Conservation (phyloP, 2,888 invertebrate genomes). For the Stegana nigrithorax region DNA sequence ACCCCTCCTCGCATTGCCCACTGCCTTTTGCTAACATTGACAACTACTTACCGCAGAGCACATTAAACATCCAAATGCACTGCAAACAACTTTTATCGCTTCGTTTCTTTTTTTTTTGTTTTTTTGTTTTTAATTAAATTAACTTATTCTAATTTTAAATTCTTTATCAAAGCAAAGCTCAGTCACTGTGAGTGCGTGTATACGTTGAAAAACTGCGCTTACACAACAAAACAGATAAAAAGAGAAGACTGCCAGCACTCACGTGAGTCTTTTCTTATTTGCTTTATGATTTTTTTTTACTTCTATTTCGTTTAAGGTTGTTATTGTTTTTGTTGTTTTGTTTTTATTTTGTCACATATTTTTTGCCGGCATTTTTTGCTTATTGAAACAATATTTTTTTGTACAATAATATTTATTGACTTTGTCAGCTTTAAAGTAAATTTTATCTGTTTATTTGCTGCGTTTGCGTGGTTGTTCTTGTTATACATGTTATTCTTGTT, state of each 20-base stretch:
- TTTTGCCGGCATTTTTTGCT: slow-evolving; percentile 42
- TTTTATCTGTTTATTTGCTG: slow-evolving; percentile 53
- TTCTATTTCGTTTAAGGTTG: slow-evolving; percentile 29
- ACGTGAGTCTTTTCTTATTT: not conserved
- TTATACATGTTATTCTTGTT: too few species aligned
- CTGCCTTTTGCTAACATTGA: too few species aligned
- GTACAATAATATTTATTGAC: slow-evolving; percentile 67
- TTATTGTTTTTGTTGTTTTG: not conserved
- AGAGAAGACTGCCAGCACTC: too few species aligned
- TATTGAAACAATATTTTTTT: slow-evolving; percentile 66
- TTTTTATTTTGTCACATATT: slow-evolving; percentile 25
- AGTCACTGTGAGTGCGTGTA: too few species aligned
- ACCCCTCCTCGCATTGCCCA: slow-evolving; percentile 23
- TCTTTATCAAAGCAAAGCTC: too few species aligned
- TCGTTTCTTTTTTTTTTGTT: too few species aligned
- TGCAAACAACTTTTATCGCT: not conserved
- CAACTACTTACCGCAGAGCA: too few species aligned
- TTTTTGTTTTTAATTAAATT: slow-evolving; percentile 5
- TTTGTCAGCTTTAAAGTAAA: slow-evolving; percentile 68
- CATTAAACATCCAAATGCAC: not conserved
- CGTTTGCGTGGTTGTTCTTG: too few species aligned
- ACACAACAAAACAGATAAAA: too few species aligned
- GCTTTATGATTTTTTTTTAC: slow-evolving; percentile 25
- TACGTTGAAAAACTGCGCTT: too few species aligned
- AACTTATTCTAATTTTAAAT: slow-evolving; percentile 18